A percentile compares a stretch with the other conserved stretches of the same genome.
Evolutionary conservation across 2,113 vertebrate genomes (phyloP).

Genomic region (Leuciscus idus): DNA sequence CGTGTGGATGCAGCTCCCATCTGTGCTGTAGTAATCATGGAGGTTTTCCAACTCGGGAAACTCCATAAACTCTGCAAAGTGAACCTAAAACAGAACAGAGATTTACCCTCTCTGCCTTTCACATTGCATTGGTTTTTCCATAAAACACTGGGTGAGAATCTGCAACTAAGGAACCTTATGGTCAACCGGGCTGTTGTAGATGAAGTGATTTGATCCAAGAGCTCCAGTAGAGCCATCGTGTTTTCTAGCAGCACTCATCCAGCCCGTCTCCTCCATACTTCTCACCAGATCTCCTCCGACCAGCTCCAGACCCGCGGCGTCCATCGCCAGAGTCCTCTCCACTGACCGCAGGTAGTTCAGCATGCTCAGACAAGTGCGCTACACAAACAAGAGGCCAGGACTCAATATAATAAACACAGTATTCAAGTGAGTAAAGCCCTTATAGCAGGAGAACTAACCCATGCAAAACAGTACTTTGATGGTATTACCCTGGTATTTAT

Average conservation of each 20-base stretch:
- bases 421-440: neutral
- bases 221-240: conserved; percentile 62
- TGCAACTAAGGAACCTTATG: conserved; percentile 70
- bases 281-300: conserved; percentile 59
- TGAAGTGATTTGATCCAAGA: conserved; percentile 60
- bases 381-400: neutral
- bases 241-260: conserved; percentile 72
- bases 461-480: neutral
- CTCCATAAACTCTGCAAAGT: conserved; percentile 74
- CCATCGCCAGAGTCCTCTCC: conserved; percentile 77
- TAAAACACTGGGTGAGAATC: neutral
- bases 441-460: neutral
- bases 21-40: conserved; percentile 72
- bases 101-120: neutral
- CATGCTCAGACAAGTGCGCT: conserved; percentile 73
- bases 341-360: conserved; percentile 79
- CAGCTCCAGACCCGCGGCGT: conserved; percentile 64
- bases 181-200: conserved; percentile 70
- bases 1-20: conserved; percentile 67
- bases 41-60: conserved; percentile 78
- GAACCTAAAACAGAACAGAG: conserved; percentile 61
- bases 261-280: conserved; percentile 65
- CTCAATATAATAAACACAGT: neutral
- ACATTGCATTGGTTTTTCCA: neutral
- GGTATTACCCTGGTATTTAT: neutral